These are phyloP conservation scores for Eremophila alpestris DNA, from an alignment of 2,797 vertebrate genomes.

Conservation along the genomic window DNA sequence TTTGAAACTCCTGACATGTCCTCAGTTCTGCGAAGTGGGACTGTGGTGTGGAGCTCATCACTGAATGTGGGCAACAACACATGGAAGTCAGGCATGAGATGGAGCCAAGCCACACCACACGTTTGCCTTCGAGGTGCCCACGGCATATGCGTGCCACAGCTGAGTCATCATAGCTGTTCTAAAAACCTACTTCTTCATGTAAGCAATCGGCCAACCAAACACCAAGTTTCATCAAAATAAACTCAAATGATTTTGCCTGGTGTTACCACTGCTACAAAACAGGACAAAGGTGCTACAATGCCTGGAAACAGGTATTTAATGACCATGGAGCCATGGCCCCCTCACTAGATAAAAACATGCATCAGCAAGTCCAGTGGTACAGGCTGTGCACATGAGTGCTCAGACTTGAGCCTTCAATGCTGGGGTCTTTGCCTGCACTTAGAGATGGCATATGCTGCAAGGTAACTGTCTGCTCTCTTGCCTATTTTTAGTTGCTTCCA, in stretches of 20 bases:
- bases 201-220: background rate
- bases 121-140: background rate
- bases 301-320: background rate
- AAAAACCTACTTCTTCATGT: background rate
- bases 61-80: rapidly evolving
- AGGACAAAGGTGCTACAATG: background rate
- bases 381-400: background rate
- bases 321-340: background rate
- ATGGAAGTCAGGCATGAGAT: rapidly evolving
- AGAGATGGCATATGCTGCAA: background rate
- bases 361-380: background rate
- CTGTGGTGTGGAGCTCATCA: background rate
- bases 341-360: background rate
- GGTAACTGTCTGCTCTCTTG: background rate
- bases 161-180: rapidly evolving
- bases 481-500: slow-evolving; percentile 37
- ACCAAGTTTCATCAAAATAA: background rate
- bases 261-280: background rate
- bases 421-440: background rate
- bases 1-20: background rate
- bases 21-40: background rate
- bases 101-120: background rate
- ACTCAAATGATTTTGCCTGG: background rate
- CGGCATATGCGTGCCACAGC: rapidly evolving
- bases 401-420: background rate